These are phyloP conservation scores for Lepilemur ruficaudatus DNA, from an alignment of 2,797 vertebrate genomes.

Conservation along the genomic window DNA sequence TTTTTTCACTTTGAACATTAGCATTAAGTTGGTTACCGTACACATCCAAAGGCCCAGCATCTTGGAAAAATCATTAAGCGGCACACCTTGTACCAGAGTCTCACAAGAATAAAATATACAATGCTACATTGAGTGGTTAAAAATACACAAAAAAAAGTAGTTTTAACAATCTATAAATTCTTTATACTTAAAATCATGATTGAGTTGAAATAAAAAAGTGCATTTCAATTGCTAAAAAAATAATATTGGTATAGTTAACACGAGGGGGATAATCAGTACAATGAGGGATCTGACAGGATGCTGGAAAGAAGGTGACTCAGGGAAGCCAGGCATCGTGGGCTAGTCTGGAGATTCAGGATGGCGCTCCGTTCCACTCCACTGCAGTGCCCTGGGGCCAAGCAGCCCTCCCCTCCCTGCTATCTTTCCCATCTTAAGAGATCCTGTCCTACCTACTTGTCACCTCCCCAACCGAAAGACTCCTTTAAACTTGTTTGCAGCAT, in stretches of 20 bases:
- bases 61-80: constrained; percentile 85
- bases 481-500: constrained; percentile 26
- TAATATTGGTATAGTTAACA: constrained; percentile 75
- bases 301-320: not conserved
- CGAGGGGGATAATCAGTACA: not conserved
- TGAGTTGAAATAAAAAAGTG: constrained; percentile 91
- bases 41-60: constrained; percentile 91
- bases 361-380: not conserved
- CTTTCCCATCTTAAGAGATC: not conserved
- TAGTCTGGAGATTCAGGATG: not conserved
- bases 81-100: constrained; percentile 90
- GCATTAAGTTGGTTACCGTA: constrained; percentile 91
- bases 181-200: constrained; percentile 88
- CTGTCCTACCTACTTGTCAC: constrained; percentile 6
- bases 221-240: constrained; percentile 91
- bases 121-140: constrained; percentile 93
- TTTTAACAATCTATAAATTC: constrained; percentile 89
- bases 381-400: not conserved
- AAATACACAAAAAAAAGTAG: constrained; percentile 89
- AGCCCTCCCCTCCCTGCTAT: not conserved
- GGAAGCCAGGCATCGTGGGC: not conserved
- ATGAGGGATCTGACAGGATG: constrained; percentile 24
- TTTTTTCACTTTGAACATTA: constrained; percentile 90
- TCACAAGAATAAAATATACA: constrained; percentile 90
- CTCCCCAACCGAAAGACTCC: constrained; percentile 5